Base-by-base conservation (phyloP, 2,888 invertebrate genomes). In the Pseudococcus longispinus region DNA sequence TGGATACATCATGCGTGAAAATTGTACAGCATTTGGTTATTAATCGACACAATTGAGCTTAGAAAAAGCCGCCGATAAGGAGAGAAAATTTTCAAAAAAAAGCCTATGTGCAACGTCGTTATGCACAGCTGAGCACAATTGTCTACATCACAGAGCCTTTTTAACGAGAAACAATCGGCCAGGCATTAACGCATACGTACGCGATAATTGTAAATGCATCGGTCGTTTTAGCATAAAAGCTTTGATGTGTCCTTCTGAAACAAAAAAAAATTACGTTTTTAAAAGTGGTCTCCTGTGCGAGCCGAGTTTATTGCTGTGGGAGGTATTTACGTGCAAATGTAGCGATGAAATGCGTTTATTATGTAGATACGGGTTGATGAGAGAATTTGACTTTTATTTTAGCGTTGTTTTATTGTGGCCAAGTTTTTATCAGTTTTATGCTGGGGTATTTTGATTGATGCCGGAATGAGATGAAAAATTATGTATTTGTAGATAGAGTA, bases 71-170 rank as follows among this genome's bases (percentile, higher is more conserved):
- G 8, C 70, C 70, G 6, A 32, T 2, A 2, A 70, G 13, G 70
- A 18, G 29, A 15, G 29, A 29, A 70, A 65, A 26, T 23, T 20
- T 46, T 46, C 4, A 0, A 8, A 37, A 55, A 55, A 26, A 65
- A 13, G n/a, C n/a, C 65, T 26, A 55, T 2, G 65, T 26, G 32
- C 70, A 18, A 60, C 60, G 60, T 70, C 60, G 60, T 70, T 70
- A 70, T 70, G 70, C 70, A 32, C 70, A 70, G 29, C 70, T 70
- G 18, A 70, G 29, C 70, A 70, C 70, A 70, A 29, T 70, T 70
- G 29, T 70, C 70, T 70, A 70, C 70, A 32, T 70, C 70, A 70
- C 70, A 70, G 70, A 32, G 70, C 18, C 18, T 29, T 70, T 70
- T 29, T 29, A 32, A 70, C 29, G 70, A 32, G 29, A 13, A 23